phyloP scores from a whole-genome alignment of 2,113 vertebrate genomes.

The Pomatorhinus ruficollis region DNA sequence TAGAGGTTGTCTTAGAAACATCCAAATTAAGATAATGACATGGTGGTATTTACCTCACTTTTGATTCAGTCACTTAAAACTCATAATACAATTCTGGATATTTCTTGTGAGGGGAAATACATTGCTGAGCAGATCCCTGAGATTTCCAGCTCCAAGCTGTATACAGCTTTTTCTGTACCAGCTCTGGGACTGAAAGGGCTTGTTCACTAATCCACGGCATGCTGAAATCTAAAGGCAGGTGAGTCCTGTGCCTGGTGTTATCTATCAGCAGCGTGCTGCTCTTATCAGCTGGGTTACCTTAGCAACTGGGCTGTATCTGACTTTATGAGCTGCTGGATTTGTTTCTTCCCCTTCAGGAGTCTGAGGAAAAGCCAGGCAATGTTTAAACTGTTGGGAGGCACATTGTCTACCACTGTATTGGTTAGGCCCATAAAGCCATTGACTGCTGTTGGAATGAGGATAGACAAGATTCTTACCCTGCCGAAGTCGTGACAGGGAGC shows the following conservation, averaged over 20 bases:
- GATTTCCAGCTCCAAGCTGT: neutral
- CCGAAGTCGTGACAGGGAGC: neutral
- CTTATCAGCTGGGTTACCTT: conserved; percentile 38
- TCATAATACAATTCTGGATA: neutral
- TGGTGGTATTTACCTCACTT: neutral
- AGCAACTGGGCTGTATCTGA: conserved; percentile 5
- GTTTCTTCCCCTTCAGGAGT: neutral
- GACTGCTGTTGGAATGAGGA: neutral
- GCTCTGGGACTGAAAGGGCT: neutral
- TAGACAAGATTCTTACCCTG: neutral
- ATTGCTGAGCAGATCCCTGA: neutral
- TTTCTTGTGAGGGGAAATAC: neutral
- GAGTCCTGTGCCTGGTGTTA: neutral
- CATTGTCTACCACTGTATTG: neutral
- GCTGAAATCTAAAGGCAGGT: neutral
- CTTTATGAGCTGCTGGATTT: conserved; percentile 3
- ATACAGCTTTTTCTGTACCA: neutral
- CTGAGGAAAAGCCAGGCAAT: neutral
- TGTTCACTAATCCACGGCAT: neutral
- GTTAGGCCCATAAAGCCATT: neutral
- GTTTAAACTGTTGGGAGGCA: conserved; percentile 1
- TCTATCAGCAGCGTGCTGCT: neutral
- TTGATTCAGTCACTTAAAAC: neutral
- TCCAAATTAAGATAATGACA: neutral
- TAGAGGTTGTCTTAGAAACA: neutral